Conservation (phyloP, 1,140 invertebrate genomes). For the Ostrea denselamellosa region DNA sequence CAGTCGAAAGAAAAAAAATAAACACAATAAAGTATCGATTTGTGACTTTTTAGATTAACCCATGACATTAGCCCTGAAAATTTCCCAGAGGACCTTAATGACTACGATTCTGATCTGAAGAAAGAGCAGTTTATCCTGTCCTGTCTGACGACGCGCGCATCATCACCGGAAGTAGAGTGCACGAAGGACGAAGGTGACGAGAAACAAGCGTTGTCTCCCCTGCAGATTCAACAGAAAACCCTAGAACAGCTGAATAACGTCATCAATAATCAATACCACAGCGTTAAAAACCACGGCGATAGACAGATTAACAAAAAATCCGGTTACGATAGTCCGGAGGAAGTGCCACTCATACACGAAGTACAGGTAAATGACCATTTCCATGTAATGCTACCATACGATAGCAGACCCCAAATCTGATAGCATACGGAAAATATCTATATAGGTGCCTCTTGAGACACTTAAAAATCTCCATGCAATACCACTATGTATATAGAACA, state of each 20-base stretch:
- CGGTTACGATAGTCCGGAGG: background rate
- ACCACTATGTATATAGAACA: too few relatives aligned
- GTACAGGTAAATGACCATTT: background rate
- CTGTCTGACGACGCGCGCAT: constrained; percentile 54
- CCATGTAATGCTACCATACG: background rate
- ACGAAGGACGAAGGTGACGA: constrained; percentile 46
- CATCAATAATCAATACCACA: constrained; percentile 54
- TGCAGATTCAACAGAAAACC: constrained; percentile 52
- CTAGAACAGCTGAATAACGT: constrained; percentile 56
- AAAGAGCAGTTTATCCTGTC: constrained; percentile 59
- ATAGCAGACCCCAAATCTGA: too few relatives aligned
- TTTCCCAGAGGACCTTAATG: constrained; percentile 54
- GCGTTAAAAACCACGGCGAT: background rate
- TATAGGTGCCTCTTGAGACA: too few relatives aligned
- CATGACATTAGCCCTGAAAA: constrained; percentile 65
- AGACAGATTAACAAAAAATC: background rate
- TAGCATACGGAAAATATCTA: too few relatives aligned
- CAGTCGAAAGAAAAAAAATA: background rate
- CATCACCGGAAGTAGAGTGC: constrained; percentile 34
- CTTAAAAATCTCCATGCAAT: too few relatives aligned
- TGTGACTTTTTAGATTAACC: constrained; percentile 49
- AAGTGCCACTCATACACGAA: background rate
- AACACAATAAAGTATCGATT: background rate
- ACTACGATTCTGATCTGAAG: constrained; percentile 41
- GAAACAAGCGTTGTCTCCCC: constrained; percentile 43